Conservation (phyloP, 1,140 invertebrate species). For the Zeugodacus cucurbitae region DNA sequence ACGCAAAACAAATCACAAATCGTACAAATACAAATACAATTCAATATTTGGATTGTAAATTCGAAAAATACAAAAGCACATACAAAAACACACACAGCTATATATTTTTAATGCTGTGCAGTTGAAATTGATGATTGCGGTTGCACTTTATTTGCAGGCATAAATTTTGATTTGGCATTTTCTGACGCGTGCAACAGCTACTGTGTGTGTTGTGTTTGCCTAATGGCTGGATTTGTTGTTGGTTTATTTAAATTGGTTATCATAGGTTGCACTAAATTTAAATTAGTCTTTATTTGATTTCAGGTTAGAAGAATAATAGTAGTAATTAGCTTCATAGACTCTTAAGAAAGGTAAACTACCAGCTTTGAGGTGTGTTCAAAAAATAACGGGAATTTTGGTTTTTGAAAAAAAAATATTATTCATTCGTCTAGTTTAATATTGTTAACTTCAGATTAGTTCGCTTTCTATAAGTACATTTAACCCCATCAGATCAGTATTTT, state of each 20-base stretch:
- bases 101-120: no score
- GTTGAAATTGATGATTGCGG: background rate
- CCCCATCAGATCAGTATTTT: no score
- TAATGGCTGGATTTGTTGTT: background rate
- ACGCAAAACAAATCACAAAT: background rate
- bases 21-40: background rate
- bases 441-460: no score
- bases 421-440: no score
- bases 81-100: no score
- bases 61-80: background rate
- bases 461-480: no score
- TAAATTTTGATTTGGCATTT: conserved; percentile 14
- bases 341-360: no score
- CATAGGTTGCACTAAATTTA: background rate
- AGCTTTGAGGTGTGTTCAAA: no score
- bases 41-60: background rate
- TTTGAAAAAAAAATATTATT: no score
- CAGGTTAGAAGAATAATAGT: background rate
- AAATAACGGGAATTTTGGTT: no score
- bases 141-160: background rate
- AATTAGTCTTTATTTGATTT: background rate
- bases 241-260: background rate
- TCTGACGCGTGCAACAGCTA: background rate
- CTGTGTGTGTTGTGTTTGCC: background rate
- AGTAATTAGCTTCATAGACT: background rate